These are phyloP conservation scores for Indri indri DNA, from an alignment of 2,113 vertebrate genomes.

Conservation along the genomic window DNA sequence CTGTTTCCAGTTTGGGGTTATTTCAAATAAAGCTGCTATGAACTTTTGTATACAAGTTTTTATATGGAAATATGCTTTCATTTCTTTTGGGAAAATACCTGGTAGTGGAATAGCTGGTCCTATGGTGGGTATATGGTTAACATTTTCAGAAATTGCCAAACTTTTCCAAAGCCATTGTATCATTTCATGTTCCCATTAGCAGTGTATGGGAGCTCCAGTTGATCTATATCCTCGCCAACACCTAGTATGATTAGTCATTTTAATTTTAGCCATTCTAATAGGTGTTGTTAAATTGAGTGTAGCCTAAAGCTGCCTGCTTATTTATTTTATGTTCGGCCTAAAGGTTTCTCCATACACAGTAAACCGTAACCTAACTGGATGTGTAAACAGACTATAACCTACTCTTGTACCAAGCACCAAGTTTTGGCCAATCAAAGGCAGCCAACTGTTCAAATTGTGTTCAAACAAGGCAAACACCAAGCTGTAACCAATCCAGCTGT, in stretches of 20 bases:
- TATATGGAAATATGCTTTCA: not conserved
- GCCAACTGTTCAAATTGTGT: not conserved
- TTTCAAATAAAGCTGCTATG: not conserved
- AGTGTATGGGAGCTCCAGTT: not conserved
- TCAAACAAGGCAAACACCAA: not conserved
- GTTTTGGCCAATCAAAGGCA: not conserved
- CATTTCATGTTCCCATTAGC: not conserved
- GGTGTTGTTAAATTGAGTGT: not conserved
- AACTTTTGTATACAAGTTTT: not conserved
- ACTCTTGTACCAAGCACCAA: not conserved
- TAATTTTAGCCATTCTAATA: not conserved
- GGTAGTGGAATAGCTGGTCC: not conserved
- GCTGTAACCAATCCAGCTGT: not conserved
- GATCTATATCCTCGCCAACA: not conserved
- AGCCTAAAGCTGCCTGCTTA: not conserved
- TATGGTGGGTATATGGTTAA: not conserved
- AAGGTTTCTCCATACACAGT: not conserved
- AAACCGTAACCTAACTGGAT: not conserved
- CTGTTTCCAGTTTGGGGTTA: not conserved
- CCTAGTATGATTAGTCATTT: not conserved
- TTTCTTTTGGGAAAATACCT: not conserved
- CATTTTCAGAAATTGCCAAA: not conserved
- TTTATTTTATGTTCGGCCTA: not conserved
- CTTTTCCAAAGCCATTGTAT: not conserved
- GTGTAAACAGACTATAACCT: not conserved